phyloP scores from a whole-genome alignment of 2,113 vertebrate species.

The Cyprinus carpio region DNA sequence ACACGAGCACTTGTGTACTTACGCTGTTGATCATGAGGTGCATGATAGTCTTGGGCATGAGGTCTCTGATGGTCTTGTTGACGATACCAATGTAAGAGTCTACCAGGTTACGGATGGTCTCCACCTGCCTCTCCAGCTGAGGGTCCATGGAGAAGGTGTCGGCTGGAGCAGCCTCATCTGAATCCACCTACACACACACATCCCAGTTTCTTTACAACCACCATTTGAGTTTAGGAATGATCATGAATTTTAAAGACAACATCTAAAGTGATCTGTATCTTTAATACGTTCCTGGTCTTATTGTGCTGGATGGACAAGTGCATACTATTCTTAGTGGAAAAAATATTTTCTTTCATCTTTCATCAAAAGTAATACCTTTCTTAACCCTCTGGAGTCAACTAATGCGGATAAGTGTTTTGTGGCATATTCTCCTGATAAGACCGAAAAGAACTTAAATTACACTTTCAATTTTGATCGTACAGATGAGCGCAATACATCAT shows the following conservation, averaged over 20 bases:
- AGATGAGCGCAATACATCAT: too few relatives aligned
- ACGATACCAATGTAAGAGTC: constrained; percentile 93
- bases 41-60: constrained; percentile 99
- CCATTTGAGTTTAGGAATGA: too few relatives aligned
- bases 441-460: too few relatives aligned
- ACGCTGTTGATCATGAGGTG: constrained; percentile 98
- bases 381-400: too few relatives aligned
- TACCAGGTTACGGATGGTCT: constrained; percentile 95
- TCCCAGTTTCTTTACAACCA: too few relatives aligned
- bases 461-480: too few relatives aligned
- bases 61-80: constrained; percentile 96
- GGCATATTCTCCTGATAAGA: too few relatives aligned
- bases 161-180: constrained; percentile 80
- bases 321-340: not conserved
- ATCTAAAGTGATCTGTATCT: too few relatives aligned
- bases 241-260: too few relatives aligned
- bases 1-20: constrained; percentile 62
- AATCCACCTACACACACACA: constrained; percentile 76
- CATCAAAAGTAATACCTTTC: not conserved
- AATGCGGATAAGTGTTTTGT: too few relatives aligned
- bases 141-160: constrained; percentile 98
- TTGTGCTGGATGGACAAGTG: not conserved
- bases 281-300: too few relatives aligned
- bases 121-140: constrained; percentile 93
- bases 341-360: not conserved